phyloP scores from a whole-genome alignment of 2,888 invertebrate species.

The Tryphoninae sp. region DNA sequence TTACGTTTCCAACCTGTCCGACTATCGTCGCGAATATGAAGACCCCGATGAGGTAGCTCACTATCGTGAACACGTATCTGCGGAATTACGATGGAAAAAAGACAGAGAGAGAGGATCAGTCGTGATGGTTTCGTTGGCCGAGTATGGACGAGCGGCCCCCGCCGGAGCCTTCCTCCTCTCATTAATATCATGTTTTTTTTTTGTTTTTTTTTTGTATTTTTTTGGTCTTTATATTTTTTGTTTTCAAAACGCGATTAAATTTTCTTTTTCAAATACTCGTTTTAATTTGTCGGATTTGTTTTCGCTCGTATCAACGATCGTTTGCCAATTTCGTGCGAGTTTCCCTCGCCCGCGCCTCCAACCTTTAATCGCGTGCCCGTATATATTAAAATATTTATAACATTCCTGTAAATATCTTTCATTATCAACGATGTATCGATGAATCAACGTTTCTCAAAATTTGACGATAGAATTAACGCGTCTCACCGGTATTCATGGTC shows the following conservation, averaged over 20 bases:
- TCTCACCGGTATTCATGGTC: constrained; percentile 65
- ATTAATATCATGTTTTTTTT: constrained; percentile 48
- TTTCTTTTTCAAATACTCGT: constrained; percentile 26
- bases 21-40: constrained; percentile 99
- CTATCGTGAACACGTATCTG: constrained; percentile 98
- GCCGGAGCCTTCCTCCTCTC: constrained; percentile 80
- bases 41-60: constrained; percentile 97
- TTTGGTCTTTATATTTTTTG: constrained; percentile 5
- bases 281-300: neutral
- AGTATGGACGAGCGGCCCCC: constrained; percentile 79
- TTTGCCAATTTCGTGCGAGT: constrained; percentile 41
- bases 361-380: constrained; percentile 59
- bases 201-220: neutral
- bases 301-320: constrained; percentile 48
- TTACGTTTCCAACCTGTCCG: constrained; percentile 98
- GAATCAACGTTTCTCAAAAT: constrained; percentile 6
- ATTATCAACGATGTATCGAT: constrained; percentile 25
- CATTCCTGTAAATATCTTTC: constrained; percentile 2
- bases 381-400: constrained; percentile 8
- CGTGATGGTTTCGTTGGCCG: constrained; percentile 71
- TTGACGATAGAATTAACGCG: constrained; percentile 43
- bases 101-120: constrained; percentile 71
- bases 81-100: constrained; percentile 71
- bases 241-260: constrained; percentile 15
- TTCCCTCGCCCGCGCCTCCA: constrained; percentile 59